Evolutionary conservation across 1,140 invertebrate genomes (phyloP), one percentile per base, ranked within the genome.

Genomic region (Hesperophylax magnus): DNA sequence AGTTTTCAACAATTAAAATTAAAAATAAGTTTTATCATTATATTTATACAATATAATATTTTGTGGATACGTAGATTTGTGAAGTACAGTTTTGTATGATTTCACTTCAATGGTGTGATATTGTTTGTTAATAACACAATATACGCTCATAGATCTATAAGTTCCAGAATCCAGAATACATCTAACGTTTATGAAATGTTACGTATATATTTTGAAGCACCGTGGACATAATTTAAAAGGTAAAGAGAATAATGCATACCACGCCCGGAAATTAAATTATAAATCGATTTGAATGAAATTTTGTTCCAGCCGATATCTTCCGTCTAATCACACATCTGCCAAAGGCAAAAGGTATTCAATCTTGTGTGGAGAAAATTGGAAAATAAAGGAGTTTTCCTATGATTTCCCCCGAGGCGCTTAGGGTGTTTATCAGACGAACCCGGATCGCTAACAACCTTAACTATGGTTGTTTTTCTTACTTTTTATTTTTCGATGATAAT

Each of bases 361-460:
- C 67, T 71, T 71, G 52, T 52, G 22, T 53, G 39, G 20, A 20
- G 39, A 72, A 72, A 72, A 72, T 72, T 72, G 69, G 39, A 54
- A 53, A 53, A 72, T 53, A 72, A 53, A 52, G 52, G 24, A 11
- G 39, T 53, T 53, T 72, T 11, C 8, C 69, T n/a, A 20, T 53
- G 69, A 72, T 72, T 72, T 72, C 69, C 69, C 69, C 39, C 20
- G 69, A 72, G 69, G 69, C 69, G 39, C 1, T 72, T 24, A 54
- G 47, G 69, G 69, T 72, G 69, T 72, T 72, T 72, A 72, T 72
- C 69, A 72, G 69, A 20, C 22, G 2, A 54, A 27, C 69, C 69
- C 22, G 52, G 69, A 72, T 72, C 69, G 39, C 69, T 72, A 72
- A 72, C 69, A 72, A 22, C 52, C 69, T 52, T 24, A 72, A 72